Evolutionary conservation across 2,888 invertebrate genomes (phyloP), one percentile per base, ranked within the genome.

Genomic region (Patella ulyssiponensis): DNA sequence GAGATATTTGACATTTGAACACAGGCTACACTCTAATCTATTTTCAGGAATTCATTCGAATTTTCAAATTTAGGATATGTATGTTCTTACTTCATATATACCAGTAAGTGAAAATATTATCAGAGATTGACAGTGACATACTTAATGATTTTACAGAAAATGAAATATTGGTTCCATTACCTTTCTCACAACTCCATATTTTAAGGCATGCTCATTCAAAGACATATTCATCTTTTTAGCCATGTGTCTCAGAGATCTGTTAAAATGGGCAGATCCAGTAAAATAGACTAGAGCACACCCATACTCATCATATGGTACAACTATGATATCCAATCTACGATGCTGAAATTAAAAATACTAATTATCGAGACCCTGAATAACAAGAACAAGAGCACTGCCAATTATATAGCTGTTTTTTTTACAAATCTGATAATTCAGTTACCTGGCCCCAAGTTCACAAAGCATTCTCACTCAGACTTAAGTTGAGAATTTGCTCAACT

Each of bases 121-220:
- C 44, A 9, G 9, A 44, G 44, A 44, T 9, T 9, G 44, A 7
- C 44, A 7, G 44, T 44, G 44, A 44, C 44, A 33, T 7, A 44
- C 44, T 44, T 44, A 9, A 44, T 44, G 44, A 44, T 9, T 44
- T 9, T 9, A 44, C 23, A 52, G 53, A 23, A 73, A 17, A 15
- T n/a, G 23, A n/a, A 27, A 23, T n/a, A n/a, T 17, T 7, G 15
- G 44, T 51, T 5, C 58, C 80, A 80, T 81, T 82, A 91, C 91
- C 82, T 88, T 87, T 91, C 95, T 93, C 93, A 95, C 94, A 33
- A 91, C 91, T 23, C 91, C 92, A 5, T 85, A 88, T 70, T 88
- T 88, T 3, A 93, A 88, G 3, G 91, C 90, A 85, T 93, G 93
- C 81, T 93, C 93, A n/a, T 92, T 92, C 12, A 93, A 87, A 52